Evolutionary conservation across 2,888 invertebrate species (phyloP), one percentile per base, ranked within the genome.

Genomic region (Ochropleura leucogaster): DNA sequence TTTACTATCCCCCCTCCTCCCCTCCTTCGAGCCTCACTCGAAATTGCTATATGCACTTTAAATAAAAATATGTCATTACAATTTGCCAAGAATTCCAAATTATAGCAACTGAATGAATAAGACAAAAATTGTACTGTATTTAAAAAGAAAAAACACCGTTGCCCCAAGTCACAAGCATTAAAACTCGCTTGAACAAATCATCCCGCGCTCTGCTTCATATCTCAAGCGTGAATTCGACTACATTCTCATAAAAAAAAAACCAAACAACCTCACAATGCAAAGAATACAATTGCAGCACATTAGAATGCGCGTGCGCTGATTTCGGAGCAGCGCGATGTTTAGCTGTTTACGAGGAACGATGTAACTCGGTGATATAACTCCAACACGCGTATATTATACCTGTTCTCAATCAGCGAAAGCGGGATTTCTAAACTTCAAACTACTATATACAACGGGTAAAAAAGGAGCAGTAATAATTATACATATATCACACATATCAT

Each of bases 331-430:
- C 55, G 68, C 51, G 14, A 46, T 68, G 68, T 74, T 65, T 44
- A 72, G 47, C 53, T 70, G 79, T 79, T 73, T 53, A 70, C 67
- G 63, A 63, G 30, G 44, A 59, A 42, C 79, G 69, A 83, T 80
- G 84, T 88, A 85, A 87, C 76, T 69, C 46, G 16, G 70, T 88
- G 86, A 88, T 82, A 83, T 86, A 88, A 88, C 82, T 14, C 40
- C 49, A 62, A 62, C 79, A 72, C 60, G 49, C 57, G 69, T 65
- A 46, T 51, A 40, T 59, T 75, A 67, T 77, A 85, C 87, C 77
- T 74, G 86, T 84, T 80, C 69, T 75, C 68, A 75, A 84, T 69
- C 72, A 77, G 74, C 62, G 70, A 80, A 82, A 84, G 79, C 69
- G 51, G 63, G 62, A 72, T 77, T 49, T 78, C 67, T 85, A 69